Evolutionary conservation across 2,888 invertebrate species (phyloP).

Genomic region (Nymphalis urticae): DNA sequence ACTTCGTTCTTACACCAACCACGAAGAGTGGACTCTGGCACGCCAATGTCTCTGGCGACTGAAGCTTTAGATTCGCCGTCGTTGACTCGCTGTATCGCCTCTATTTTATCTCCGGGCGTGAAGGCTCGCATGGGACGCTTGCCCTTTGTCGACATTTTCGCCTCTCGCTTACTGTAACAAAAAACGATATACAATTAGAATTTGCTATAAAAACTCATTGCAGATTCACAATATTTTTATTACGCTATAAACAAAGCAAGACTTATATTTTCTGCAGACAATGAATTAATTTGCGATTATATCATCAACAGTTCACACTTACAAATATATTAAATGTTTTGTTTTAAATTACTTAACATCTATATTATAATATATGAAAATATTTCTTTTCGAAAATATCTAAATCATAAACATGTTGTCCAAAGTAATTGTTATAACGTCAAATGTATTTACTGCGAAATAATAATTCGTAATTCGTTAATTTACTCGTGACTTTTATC

Average conservation of each 20-base stretch:
- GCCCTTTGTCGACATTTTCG: constrained; percentile 85
- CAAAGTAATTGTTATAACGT: background rate
- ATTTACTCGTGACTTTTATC: constrained; percentile 1
- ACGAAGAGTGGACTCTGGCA: constrained; percentile 91
- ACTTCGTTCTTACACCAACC: constrained; percentile 95
- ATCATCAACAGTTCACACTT: too few species aligned
- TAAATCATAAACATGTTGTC: background rate
- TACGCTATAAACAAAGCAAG: background rate
- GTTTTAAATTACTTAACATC: too few species aligned
- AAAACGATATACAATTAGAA: constrained; percentile 26
- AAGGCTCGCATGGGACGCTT: constrained; percentile 90
- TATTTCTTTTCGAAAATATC: background rate
- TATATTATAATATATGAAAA: too few species aligned
- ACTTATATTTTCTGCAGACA: constrained; percentile 24
- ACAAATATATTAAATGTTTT: too few species aligned
- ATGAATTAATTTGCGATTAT: constrained; percentile 6
- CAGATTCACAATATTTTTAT: background rate
- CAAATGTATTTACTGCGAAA: background rate
- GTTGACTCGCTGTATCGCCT: constrained; percentile 90
- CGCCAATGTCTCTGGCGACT: constrained; percentile 91
- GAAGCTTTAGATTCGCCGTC: constrained; percentile 93
- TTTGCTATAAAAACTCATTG: background rate
- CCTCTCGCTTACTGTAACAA: constrained; percentile 68
- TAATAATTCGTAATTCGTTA: constrained; percentile 5
- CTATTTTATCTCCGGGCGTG: constrained; percentile 89